Conservation (phyloP, 1,140 invertebrate genomes). For the Trigoniulus corallinus region DNA sequence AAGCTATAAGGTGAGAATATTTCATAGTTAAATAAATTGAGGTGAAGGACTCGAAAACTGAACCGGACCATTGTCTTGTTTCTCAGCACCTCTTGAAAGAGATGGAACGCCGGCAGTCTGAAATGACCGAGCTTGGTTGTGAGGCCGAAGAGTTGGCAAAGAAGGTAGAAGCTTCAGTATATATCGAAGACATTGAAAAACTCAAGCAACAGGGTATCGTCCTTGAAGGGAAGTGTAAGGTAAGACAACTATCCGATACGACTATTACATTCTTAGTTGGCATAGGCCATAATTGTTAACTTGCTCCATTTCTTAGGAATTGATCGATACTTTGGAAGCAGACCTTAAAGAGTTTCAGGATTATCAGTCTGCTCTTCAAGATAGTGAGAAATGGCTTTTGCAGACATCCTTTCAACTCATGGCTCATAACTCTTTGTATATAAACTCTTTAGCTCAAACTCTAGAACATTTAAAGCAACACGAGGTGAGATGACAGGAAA, state of each 20-base stretch:
- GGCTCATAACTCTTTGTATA: constrained; percentile 87
- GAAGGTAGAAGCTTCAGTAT: constrained; percentile 44
- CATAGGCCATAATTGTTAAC: background rate
- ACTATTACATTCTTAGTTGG: background rate
- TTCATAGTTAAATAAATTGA: background rate
- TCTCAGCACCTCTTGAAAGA: constrained; percentile 38
- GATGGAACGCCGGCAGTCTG: constrained; percentile 48
- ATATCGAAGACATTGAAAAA: constrained; percentile 41
- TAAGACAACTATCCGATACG: no score
- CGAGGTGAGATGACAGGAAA: constrained; percentile 35
- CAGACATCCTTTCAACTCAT: constrained; percentile 90
- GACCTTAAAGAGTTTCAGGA: constrained; percentile 69
- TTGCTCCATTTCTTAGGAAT: constrained; percentile 10
- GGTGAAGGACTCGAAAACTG: background rate
- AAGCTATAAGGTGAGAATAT: constrained; percentile 37
- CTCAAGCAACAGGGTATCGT: constrained; percentile 46
- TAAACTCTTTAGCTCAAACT: constrained; percentile 71
- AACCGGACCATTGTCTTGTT: background rate
- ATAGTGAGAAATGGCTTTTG: constrained; percentile 86
- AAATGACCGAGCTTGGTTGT: constrained; percentile 46
- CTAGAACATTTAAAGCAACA: constrained; percentile 77
- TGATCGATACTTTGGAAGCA: constrained; percentile 24
- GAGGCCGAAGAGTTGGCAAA: constrained; percentile 52
- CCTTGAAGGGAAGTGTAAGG: constrained; percentile 38
- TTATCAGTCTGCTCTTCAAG: constrained; percentile 77